A percentile compares a stretch with the other conserved stretches of the same genome.
These are phyloP conservation scores for Liasis olivaceus DNA, from an alignment of 2,797 vertebrate genomes.

Conservation along the genomic window DNA sequence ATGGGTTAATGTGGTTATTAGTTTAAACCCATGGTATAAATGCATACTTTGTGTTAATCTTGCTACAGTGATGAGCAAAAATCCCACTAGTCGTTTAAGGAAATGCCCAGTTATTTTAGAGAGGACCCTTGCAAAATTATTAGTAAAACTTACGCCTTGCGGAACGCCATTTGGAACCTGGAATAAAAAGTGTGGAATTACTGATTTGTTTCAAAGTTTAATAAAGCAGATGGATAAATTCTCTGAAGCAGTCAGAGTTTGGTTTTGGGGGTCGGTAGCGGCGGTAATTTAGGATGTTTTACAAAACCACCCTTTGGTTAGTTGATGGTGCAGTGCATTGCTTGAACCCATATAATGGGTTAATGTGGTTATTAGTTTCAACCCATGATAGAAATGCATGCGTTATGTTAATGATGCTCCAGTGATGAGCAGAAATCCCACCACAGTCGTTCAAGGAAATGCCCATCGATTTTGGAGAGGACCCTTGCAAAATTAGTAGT, in stretches of 20 bases:
- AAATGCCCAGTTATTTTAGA: neutral
- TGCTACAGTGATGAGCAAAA: neutral
- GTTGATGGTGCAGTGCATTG: neutral
- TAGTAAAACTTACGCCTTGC: neutral
- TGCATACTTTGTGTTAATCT: too few relatives aligned
- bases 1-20: neutral
- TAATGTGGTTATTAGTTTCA: neutral
- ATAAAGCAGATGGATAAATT: neutral
- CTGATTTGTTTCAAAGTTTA: neutral
- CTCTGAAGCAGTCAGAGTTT: too few relatives aligned
- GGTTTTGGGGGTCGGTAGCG: too few relatives aligned
- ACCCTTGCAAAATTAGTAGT: neutral
- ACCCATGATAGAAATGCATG: neutral
- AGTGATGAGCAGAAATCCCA: neutral
- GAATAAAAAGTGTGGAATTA: neutral
- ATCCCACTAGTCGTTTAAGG: neutral
- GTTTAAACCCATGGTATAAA: too few relatives aligned
- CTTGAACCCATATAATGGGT: neutral
- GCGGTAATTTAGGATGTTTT: too few relatives aligned
- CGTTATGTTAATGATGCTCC: neutral
- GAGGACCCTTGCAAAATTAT: neutral
- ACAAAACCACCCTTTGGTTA: too few relatives aligned
- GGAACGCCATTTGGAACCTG: fast-evolving
- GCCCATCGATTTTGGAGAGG: neutral
- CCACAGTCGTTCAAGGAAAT: neutral